Evolutionary conservation across 1,140 invertebrate species (phyloP).

Genomic region (Trichonephila inaurata): DNA sequence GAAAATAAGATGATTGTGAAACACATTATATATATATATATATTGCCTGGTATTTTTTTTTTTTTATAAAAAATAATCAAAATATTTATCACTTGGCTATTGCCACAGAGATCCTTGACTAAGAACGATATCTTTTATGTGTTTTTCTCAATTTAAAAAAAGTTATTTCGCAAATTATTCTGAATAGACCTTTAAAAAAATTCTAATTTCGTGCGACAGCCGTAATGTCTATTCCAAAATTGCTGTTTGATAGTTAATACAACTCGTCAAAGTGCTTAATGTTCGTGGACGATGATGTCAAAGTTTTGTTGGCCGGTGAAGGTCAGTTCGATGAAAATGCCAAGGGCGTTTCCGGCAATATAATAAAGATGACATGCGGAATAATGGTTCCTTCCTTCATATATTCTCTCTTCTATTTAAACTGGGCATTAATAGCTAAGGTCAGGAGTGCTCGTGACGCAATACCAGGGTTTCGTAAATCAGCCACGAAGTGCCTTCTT

Average conservation of each 20-base stretch:
- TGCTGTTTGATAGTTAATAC: neutral
- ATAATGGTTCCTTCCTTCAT: neutral
- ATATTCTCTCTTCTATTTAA: neutral
- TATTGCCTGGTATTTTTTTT: no score
- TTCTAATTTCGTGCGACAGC: neutral
- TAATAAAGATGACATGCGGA: neutral
- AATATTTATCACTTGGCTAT: no score
- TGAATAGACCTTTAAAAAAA: no score
- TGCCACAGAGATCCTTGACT: no score
- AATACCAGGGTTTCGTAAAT: neutral
- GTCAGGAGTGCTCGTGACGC: neutral
- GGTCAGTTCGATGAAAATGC: neutral
- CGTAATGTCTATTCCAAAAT: neutral
- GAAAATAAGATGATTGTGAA: no score
- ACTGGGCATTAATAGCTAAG: neutral
- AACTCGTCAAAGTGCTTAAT: neutral
- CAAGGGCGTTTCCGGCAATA: neutral
- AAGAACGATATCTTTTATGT: no score
- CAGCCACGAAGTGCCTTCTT: neutral
- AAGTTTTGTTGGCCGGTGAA: neutral
- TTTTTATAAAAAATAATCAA: no score
- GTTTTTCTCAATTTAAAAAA: neutral
- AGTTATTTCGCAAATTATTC: neutral
- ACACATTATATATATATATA: no score
- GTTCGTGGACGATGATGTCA: neutral